Percentiles rank a stretch among this genome's conserved stretches.
Evolutionary conservation across 2,888 invertebrate genomes (phyloP).

Genomic region (Eupithecia subumbrata): DNA sequence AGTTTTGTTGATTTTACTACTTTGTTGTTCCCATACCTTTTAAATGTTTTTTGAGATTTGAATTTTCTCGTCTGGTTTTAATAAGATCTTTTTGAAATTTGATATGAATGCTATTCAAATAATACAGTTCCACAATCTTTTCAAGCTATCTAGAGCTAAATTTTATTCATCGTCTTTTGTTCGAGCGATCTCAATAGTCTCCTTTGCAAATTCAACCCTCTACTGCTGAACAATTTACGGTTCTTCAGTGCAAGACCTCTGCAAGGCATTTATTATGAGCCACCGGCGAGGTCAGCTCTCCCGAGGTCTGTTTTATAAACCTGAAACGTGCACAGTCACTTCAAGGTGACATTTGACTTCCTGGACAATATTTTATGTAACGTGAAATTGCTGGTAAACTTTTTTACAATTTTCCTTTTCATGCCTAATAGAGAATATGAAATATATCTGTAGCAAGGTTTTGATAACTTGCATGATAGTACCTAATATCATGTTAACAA

Average conservation of each 20-base stretch:
- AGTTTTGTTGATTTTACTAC: neutral
- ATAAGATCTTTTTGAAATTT: neutral
- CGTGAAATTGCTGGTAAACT: neutral
- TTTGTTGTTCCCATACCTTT: neutral
- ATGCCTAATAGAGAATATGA: neutral
- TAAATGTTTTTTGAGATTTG: neutral
- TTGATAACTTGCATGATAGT: neutral
- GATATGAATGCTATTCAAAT: neutral
- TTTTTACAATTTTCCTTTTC: neutral
- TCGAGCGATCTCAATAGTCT: conserved; percentile 12
- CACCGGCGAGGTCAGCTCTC: conserved; percentile 34
- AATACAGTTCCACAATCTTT: neutral
- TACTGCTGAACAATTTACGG: conserved; percentile 31
- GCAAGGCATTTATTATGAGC: conserved; percentile 34
- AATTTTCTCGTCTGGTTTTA: neutral
- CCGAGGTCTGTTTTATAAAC: conserved; percentile 33
- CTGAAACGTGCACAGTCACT: conserved; percentile 34
- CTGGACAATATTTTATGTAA: conserved; percentile 15
- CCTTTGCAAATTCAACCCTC: conserved; percentile 16
- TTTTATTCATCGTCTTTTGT: conserved; percentile 17
- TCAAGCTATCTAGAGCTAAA: neutral
- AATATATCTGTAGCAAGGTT: neutral
- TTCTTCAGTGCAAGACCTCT: conserved; percentile 32
- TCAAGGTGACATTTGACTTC: neutral
- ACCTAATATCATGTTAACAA: no score